Conservation (phyloP, 1,140 invertebrate species). For the Aphelinus atriplicis region DNA sequence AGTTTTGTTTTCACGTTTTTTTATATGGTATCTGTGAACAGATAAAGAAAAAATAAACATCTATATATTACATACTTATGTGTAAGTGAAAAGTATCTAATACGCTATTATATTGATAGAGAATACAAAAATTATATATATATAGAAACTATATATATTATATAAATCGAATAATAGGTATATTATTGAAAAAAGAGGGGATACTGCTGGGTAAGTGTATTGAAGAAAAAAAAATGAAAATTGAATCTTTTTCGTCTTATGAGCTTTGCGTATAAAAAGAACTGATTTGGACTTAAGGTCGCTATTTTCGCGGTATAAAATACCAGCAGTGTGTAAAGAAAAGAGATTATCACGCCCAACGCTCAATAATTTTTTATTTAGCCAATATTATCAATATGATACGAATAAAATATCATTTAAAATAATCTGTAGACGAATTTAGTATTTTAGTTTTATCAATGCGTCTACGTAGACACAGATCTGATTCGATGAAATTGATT, state of each 20-base stretch:
- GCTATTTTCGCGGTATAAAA: slow-evolving; percentile 35
- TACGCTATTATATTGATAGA: slow-evolving; percentile 66
- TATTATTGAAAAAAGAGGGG: slow-evolving; percentile 57
- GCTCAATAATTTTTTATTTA: slow-evolving; percentile 36
- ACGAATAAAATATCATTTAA: slow-evolving; percentile 25
- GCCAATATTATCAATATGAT: slow-evolving; percentile 20
- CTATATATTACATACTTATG: slow-evolving; percentile 65
- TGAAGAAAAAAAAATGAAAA: slow-evolving; percentile 40
- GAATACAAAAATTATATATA: slow-evolving; percentile 62
- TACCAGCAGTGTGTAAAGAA: slow-evolving; percentile 42
- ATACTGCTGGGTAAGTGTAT: slow-evolving; percentile 59
- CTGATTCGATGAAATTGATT: slow-evolving; percentile 25
- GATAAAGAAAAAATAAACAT: slow-evolving; percentile 55
- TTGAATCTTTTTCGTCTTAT: slow-evolving; percentile 38
- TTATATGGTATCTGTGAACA: slow-evolving; percentile 60
- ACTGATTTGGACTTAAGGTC: slow-evolving; percentile 40
- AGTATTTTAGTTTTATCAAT: slow-evolving; percentile 31
- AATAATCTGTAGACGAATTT: slow-evolving; percentile 24
- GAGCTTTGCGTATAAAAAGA: slow-evolving; percentile 42
- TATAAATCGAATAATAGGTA: slow-evolving; percentile 56
- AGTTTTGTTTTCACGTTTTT: slow-evolving; percentile 64
- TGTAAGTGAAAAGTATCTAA: slow-evolving; percentile 65
- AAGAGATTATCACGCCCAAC: slow-evolving; percentile 39
- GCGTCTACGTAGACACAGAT: slow-evolving; percentile 20
- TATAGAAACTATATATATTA: slow-evolving; percentile 57